These are phyloP conservation scores for Oenanthe melanoleuca DNA, from an alignment of 2,113 vertebrate species.

Conservation along the genomic window DNA sequence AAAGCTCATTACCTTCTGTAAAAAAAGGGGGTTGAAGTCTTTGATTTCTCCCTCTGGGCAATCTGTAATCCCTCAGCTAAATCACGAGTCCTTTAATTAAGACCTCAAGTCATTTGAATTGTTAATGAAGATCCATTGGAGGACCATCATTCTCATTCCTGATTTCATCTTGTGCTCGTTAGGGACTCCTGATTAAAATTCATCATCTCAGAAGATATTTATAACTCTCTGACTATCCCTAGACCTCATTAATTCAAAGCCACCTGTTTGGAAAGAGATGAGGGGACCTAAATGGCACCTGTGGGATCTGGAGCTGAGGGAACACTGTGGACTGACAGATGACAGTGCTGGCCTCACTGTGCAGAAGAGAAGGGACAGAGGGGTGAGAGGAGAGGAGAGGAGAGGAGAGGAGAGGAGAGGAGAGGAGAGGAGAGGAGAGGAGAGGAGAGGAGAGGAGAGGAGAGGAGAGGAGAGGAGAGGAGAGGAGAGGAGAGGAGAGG, in stretches of 20 bases:
- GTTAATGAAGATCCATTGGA: constrained; percentile 58
- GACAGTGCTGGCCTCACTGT: rapidly evolving
- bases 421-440: no score
- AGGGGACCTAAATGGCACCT: not conserved
- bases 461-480: no score
- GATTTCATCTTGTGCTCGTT: constrained; percentile 50
- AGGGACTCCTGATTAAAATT: constrained; percentile 58
- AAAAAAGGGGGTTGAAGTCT: not conserved
- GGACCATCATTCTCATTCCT: constrained; percentile 31
- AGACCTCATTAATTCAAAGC: constrained; percentile 21
- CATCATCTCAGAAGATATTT: constrained; percentile 58
- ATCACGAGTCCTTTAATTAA: constrained; percentile 54
- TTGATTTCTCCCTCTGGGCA: constrained; percentile 45
- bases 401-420: no score
- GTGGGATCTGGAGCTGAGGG: not conserved
- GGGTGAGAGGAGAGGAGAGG: no score
- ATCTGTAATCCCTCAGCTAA: constrained; percentile 50
- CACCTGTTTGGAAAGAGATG: constrained; percentile 22
- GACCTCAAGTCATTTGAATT: constrained; percentile 56
- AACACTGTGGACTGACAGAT: not conserved
- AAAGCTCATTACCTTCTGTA: not conserved
- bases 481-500: no score
- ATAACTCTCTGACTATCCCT: constrained; percentile 17
- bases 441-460: no score
- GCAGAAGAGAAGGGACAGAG: no score